Base-by-base conservation (phyloP, 2,113 vertebrate species). In the Loxodonta africana region DNA sequence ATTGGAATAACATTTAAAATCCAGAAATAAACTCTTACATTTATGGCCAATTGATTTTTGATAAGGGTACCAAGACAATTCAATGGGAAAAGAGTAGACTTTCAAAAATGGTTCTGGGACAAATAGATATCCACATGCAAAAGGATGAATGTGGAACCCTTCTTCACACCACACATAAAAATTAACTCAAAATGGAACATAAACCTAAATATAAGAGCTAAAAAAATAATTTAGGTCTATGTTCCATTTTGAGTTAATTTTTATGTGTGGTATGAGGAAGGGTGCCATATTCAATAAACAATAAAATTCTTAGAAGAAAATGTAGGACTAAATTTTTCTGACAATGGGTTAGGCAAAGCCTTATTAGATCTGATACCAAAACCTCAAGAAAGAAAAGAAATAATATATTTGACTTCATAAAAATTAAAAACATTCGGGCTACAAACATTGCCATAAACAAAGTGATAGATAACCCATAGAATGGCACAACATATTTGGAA, bases 401-500 rank as follows among this genome's bases (percentile, higher is more conserved):
- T 82, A 65, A 53, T 26, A 53, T 21, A 67, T 62, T 76, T 26
- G 5, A 48, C 18, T 33, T 83, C 12, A 33, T 25, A 21, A 18
- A 74, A 95, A 82, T 37, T 76, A 30, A 23, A 82, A 86, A 93
- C 8, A 26, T 85, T 67, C 51, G 21, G 28, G 37, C 41, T 53
- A 0, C 37, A 26, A 74, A 83, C 26, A 76, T 57, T 73, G 41
- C 3, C 41, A 51, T 62, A 60, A 90, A 88, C 41, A 65, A 80
- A 92, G 18, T 81, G 44, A 96, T 85, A 94, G n/a, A 76, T 28
- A n/a, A 18, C 33, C 2, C 41, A 67, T 25, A 90, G 89, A 93
- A 82, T 90, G 25, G 30, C 15, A 60, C 20, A 81, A 80, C 76
- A 57, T 69, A 90, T 85, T 76, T 93, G 2, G 2, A 93, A 82